Percentiles rank a stretch among this genome's conserved stretches.
Conservation (phyloP, 2,888 invertebrate genomes). For the Argyresthia albistria region DNA sequence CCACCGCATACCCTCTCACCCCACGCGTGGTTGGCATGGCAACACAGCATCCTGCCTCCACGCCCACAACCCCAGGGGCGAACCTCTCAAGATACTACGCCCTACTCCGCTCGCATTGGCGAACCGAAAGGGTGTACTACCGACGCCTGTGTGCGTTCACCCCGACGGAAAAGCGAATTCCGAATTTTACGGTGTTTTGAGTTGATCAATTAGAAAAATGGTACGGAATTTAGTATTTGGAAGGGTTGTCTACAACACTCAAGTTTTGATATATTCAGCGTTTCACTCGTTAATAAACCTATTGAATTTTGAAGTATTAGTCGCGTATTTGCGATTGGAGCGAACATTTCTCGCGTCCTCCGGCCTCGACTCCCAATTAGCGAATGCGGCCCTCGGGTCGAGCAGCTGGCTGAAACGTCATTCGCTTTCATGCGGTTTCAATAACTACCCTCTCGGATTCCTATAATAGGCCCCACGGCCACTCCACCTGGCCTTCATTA, state of each 20-base stretch:
- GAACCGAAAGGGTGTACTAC: conserved; percentile 65
- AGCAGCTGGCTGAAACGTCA: conserved; percentile 60
- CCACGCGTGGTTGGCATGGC: conserved; percentile 72
- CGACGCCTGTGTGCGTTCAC: conserved; percentile 37
- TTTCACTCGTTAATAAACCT: conserved; percentile 66
- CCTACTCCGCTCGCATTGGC: conserved; percentile 67
- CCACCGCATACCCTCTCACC: conserved; percentile 39
- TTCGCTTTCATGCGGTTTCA: conserved; percentile 65
- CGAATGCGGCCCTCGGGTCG: conserved; percentile 60
- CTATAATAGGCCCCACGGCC: conserved; percentile 53
- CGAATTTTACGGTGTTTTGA: no score
- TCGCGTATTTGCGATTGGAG: conserved; percentile 40
- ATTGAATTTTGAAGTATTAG: conserved; percentile 67
- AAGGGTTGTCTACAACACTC: neutral
- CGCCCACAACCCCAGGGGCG: conserved; percentile 64
- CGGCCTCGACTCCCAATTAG: conserved; percentile 68
- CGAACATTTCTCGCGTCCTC: conserved; percentile 63
- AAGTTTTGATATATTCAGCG: conserved; percentile 50
- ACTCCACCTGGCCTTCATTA: conserved; percentile 69
- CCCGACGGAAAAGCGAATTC: conserved; percentile 1
- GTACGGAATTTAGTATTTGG: no score
- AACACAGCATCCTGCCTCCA: conserved; percentile 75
- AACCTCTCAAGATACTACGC: conserved; percentile 69
- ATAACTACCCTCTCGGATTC: conserved; percentile 68
- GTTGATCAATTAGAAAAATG: no score